Percentiles rank a stretch among this genome's conserved stretches.
Conservation (phyloP, 2,113 vertebrate genomes). For the Agelaius phoeniceus region DNA sequence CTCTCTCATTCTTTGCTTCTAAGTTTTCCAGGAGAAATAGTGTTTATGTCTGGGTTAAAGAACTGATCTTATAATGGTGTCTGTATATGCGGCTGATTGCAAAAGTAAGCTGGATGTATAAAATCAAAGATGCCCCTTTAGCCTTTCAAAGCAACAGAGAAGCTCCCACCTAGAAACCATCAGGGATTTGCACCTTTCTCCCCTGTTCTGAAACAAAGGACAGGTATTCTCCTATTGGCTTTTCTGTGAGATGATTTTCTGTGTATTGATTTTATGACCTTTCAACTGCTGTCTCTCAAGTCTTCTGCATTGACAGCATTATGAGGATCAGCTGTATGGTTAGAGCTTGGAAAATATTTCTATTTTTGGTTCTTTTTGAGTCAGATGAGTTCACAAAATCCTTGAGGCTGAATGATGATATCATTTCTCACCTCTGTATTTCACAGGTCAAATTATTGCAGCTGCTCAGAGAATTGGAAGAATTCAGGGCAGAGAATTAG, state of each 20-base stretch:
- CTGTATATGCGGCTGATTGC: neutral
- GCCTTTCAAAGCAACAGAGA: neutral
- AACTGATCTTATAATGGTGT: neutral
- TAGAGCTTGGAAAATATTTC: neutral
- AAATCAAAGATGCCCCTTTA: neutral
- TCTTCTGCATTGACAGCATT: neutral
- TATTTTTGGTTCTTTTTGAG: neutral
- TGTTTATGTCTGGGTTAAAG: neutral
- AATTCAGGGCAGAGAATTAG: neutral
- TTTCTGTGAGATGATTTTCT: neutral
- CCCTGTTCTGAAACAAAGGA: neutral
- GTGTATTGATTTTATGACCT: slow-evolving; percentile 18
- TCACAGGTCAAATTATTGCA: slow-evolving; percentile 7
- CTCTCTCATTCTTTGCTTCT: neutral
- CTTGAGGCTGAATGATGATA: neutral
- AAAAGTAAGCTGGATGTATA: neutral
- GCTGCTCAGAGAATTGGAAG: neutral
- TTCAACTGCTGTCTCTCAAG: neutral
- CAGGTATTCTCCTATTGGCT: neutral
- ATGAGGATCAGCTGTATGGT: neutral
- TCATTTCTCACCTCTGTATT: neutral
- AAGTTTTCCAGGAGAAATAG: neutral
- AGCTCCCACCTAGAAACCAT: neutral
- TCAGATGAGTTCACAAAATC: slow-evolving; percentile 5
- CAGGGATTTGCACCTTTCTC: neutral